Percentiles rank a stretch among this genome's conserved stretches.
Evolutionary conservation across 2,113 vertebrate genomes (phyloP).

Genomic region (Engystomops pustulosus): DNA sequence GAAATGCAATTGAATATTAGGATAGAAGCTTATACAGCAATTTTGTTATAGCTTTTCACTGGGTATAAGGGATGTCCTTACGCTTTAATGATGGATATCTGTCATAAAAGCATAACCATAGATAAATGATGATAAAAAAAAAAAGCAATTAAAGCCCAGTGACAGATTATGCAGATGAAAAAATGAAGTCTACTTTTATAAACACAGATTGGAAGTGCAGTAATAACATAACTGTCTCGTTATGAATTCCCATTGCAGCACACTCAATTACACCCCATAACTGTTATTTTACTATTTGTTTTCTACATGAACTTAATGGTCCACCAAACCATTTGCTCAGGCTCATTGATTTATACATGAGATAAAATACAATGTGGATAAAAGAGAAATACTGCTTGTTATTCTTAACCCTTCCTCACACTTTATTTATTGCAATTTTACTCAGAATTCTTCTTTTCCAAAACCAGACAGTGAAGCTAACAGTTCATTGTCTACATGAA

Average conservation of each 20-base stretch:
- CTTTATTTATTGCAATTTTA: slow-evolving; percentile 20
- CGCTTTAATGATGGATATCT: neutral
- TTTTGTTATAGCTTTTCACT: neutral
- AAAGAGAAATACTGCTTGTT: slow-evolving; percentile 13
- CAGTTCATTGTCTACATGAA: no score
- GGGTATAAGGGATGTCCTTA: neutral
- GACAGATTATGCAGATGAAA: neutral
- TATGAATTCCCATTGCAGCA: slow-evolving; percentile 38
- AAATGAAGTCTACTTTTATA: neutral
- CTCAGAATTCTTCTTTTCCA: no score
- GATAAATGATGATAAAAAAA: neutral
- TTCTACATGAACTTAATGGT: slow-evolving; percentile 53
- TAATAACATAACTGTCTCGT: slow-evolving; percentile 36
- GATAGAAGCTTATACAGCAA: neutral
- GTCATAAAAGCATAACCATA: neutral
- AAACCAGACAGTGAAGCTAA: no score
- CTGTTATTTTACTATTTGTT: slow-evolving; percentile 54
- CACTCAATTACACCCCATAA: slow-evolving; percentile 54
- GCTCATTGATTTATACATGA: slow-evolving; percentile 49
- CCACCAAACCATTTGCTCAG: slow-evolving; percentile 50
- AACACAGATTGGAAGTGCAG: neutral
- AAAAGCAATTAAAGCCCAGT: neutral
- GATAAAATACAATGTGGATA: slow-evolving; percentile 29
- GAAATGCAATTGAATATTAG: neutral
- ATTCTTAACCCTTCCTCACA: slow-evolving; percentile 42